Conservation (phyloP, 2,888 invertebrate genomes). For the Timandra comae region DNA sequence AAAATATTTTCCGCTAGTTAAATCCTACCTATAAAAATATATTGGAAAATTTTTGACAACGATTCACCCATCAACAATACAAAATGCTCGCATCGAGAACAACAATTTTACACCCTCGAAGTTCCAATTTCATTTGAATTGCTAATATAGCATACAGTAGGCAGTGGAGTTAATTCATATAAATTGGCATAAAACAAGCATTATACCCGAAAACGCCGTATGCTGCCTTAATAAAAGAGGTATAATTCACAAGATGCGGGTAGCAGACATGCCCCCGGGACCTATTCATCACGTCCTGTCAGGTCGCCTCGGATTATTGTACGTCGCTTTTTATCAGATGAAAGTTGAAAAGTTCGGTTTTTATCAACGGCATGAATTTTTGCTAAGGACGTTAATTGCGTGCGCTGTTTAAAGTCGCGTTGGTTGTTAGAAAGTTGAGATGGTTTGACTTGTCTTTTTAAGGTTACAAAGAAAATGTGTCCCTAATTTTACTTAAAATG, state of each 20-base stretch:
- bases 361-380: no score
- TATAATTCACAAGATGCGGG: constrained; percentile 26
- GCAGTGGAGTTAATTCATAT: neutral
- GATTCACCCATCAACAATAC: constrained; percentile 5
- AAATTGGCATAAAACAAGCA: constrained; percentile 19
- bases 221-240: constrained; percentile 24
- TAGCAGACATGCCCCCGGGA: constrained; percentile 19
- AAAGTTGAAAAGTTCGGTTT: constrained; percentile 19
- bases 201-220: constrained; percentile 18
- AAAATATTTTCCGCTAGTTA: no score
- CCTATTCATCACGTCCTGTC: constrained; percentile 30
- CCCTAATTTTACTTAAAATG: no score
- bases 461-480: no score
- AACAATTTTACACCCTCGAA: constrained; percentile 5
- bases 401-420: no score
- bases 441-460: no score
- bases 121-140: constrained; percentile 16
- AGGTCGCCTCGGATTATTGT: constrained; percentile 24
- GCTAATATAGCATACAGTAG: constrained; percentile 12
- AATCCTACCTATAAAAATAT: no score
- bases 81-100: constrained; percentile 1
- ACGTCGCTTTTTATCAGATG: constrained; percentile 31
- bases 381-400: no score
- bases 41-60: no score
- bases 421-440: no score